These are phyloP conservation scores for Mugil cephalus DNA, from an alignment of 2,113 vertebrate species.

Conservation along the genomic window DNA sequence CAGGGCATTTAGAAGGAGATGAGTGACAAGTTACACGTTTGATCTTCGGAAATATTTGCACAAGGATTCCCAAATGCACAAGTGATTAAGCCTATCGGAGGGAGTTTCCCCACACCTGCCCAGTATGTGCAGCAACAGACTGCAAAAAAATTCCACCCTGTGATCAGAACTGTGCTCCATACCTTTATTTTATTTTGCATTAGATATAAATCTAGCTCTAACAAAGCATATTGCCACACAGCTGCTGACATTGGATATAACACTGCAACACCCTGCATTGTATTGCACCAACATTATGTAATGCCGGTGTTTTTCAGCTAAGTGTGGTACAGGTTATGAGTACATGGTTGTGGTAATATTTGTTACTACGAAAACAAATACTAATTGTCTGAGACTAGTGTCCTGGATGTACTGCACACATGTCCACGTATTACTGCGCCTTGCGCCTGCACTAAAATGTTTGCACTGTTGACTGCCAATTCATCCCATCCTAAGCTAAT, in stretches of 20 bases:
- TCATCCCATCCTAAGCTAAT: too few relatives aligned
- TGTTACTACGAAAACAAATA: too few relatives aligned
- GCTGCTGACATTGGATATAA: neutral
- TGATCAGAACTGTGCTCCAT: conserved; percentile 20
- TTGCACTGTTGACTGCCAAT: too few relatives aligned
- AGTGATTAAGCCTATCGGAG: conserved; percentile 58
- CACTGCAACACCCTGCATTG: neutral
- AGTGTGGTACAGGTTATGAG: neutral
- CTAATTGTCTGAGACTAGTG: too few relatives aligned
- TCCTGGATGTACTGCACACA: too few relatives aligned
- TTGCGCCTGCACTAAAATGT: too few relatives aligned
- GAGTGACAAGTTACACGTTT: conserved; percentile 74
- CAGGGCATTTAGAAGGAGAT: conserved; percentile 64
- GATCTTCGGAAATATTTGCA: conserved; percentile 74
- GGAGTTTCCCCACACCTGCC: conserved; percentile 75
- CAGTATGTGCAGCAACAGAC: conserved; percentile 27
- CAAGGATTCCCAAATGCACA: conserved; percentile 65
- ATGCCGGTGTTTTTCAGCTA: neutral
- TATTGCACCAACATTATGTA: neutral
- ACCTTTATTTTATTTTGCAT: conserved; percentile 12
- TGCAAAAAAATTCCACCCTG: too few relatives aligned
- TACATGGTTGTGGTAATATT: too few relatives aligned
- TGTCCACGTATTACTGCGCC: too few relatives aligned
- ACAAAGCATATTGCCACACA: neutral
- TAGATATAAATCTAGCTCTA: neutral